phyloP scores from a whole-genome alignment of 2,888 invertebrate genomes.

The Diplolepis rosae region DNA sequence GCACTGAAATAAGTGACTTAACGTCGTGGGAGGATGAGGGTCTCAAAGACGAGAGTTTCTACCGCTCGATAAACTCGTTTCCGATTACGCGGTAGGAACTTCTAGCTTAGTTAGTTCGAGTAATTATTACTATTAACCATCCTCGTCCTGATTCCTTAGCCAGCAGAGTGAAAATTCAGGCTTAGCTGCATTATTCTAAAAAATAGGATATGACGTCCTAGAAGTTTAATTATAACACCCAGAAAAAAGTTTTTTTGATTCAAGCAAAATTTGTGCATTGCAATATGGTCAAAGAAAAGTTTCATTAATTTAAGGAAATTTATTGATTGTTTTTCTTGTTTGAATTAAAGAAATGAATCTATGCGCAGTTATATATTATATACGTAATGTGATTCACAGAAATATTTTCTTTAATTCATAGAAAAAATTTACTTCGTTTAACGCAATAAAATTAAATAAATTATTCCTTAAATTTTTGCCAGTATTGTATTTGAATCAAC shows the following conservation, averaged over 20 bases:
- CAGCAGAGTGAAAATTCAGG: constrained; percentile 19
- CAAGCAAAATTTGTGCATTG: not conserved
- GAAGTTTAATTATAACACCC: not conserved
- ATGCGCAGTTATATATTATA: too few relatives aligned
- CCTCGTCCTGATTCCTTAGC: constrained; percentile 23
- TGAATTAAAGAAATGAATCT: too few relatives aligned
- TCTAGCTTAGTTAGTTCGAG: not conserved
- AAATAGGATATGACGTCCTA: not conserved
- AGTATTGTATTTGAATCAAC: too few relatives aligned
- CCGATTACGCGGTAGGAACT: constrained; percentile 37
- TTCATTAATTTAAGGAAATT: too few relatives aligned
- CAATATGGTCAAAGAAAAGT: too few relatives aligned
- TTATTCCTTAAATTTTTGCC: too few relatives aligned
- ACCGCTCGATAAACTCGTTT: constrained; percentile 46
- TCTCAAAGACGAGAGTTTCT: constrained; percentile 44
- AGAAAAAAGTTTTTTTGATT: too few relatives aligned
- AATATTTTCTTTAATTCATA: too few relatives aligned
- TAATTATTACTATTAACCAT: constrained; percentile 27
- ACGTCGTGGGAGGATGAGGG: constrained; percentile 25
- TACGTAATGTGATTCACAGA: too few relatives aligned
- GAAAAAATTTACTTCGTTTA: too few relatives aligned
- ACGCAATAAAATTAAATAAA: too few relatives aligned
- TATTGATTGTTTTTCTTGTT: too few relatives aligned
- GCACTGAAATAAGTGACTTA: constrained; percentile 33
- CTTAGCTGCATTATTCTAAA: not conserved